phyloP scores from a whole-genome alignment of 2,113 vertebrate species.

The Etheostoma cragini region DNA sequence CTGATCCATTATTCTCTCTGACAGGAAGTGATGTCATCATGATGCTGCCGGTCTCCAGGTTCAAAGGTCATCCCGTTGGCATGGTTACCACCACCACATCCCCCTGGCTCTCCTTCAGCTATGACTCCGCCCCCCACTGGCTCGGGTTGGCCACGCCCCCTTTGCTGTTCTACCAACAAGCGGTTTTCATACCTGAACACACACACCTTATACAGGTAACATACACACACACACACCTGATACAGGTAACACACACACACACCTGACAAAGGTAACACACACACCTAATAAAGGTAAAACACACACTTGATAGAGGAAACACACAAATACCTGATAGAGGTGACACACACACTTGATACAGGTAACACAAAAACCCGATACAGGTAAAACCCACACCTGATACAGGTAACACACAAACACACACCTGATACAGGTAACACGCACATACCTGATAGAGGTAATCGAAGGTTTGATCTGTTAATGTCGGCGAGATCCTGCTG shows the following conservation, averaged over 20 bases:
- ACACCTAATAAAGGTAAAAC: slow-evolving; percentile 50
- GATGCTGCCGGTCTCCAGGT: slow-evolving; percentile 58
- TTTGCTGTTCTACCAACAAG: slow-evolving; percentile 31
- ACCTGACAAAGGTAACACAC: neutral
- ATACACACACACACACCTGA: slow-evolving; percentile 3
- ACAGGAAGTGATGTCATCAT: slow-evolving; percentile 61
- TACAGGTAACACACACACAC: slow-evolving; percentile 13
- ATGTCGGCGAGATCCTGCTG: no score
- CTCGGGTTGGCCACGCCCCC: slow-evolving; percentile 55
- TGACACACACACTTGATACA: neutral
- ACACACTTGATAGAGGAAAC: no score
- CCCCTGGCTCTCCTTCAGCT: slow-evolving; percentile 44
- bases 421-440: neutral
- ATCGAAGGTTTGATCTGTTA: no score
- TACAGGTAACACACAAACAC: slow-evolving; percentile 37
- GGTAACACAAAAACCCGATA: neutral
- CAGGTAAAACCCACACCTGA: slow-evolving; percentile 8
- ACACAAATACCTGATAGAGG: slow-evolving; percentile 13
- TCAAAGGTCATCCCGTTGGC: slow-evolving; percentile 53
- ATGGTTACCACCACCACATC: slow-evolving; percentile 22
- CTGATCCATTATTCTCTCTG: neutral
- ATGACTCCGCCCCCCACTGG: slow-evolving; percentile 42
- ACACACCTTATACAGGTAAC: slow-evolving; percentile 52
- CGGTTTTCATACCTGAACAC: slow-evolving; percentile 50
- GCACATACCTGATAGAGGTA: no score